A percentile compares a stretch with the other conserved stretches of the same genome.
These are phyloP conservation scores for Prunella fulvescens DNA, from an alignment of 2,113 vertebrate species.

Conservation along the genomic window DNA sequence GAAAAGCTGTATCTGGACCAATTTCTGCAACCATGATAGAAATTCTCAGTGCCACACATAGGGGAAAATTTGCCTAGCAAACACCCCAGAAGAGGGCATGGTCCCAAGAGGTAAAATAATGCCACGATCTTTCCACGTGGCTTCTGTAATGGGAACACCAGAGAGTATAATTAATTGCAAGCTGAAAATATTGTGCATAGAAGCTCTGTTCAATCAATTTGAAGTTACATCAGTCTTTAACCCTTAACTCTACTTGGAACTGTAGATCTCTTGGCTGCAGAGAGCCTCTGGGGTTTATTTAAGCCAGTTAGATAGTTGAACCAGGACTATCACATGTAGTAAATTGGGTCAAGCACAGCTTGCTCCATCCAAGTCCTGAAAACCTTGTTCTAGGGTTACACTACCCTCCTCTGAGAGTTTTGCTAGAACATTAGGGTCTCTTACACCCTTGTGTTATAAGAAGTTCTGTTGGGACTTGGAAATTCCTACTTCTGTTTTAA, in stretches of 20 bases:
- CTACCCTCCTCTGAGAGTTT: background rate
- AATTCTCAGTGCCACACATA: background rate
- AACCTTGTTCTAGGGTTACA: background rate
- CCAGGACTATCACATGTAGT: background rate
- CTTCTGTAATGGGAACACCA: background rate
- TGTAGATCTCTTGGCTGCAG: background rate
- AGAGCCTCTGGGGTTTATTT: background rate
- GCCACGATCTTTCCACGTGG: background rate
- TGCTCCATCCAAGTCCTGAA: background rate
- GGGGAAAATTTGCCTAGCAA: background rate
- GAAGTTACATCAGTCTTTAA: background rate
- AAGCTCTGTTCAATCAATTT: background rate
- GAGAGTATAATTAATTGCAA: background rate
- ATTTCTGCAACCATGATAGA: background rate
- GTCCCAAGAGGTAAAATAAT: background rate
- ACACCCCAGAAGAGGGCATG: background rate
- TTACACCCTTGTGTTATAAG: background rate
- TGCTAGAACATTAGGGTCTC: background rate
- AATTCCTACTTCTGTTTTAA: background rate
- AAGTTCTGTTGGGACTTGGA: background rate
- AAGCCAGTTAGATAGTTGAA: background rate
- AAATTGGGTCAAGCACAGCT: rapidly evolving
- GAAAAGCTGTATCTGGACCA: background rate
- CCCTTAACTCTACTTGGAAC: background rate
- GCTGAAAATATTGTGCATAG: background rate